Evolutionary conservation across 2,888 invertebrate genomes (phyloP).

Genomic region (Salticus scenicus): DNA sequence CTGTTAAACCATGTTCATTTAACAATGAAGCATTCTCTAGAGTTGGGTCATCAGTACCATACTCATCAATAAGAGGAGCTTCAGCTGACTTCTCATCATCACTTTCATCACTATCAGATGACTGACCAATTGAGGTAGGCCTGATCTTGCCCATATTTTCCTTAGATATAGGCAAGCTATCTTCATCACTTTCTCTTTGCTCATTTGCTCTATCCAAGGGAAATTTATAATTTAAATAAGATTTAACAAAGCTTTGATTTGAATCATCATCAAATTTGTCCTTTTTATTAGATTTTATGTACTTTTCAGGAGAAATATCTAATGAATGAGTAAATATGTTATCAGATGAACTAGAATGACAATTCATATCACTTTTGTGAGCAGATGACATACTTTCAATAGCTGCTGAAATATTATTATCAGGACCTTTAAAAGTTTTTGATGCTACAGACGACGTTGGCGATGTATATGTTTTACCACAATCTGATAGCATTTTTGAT

Average conservation of each 20-base stretch:
- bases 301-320: background rate
- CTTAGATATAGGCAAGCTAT: background rate
- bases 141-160: background rate
- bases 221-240: constrained; percentile 18
- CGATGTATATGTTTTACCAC: background rate
- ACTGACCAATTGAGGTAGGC: constrained; percentile 1
- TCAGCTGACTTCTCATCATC: constrained; percentile 76
- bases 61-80: constrained; percentile 78
- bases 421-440: constrained; percentile 5
- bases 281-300: constrained; percentile 12
- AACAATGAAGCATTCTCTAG: constrained; percentile 89
- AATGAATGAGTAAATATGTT: background rate
- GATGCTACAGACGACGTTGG: background rate
- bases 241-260: background rate
- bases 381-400: background rate
- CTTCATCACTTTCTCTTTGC: constrained; percentile 74
- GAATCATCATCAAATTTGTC: background rate
- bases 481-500: background rate
- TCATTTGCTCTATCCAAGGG: constrained; percentile 6
- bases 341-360: background rate
- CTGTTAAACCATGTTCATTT: constrained; percentile 89
- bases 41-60: constrained; percentile 91
- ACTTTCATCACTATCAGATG: constrained; percentile 77
- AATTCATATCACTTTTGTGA: background rate
- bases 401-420: constrained; percentile 21